Evolutionary conservation across 2,888 invertebrate genomes (phyloP).

Genomic region (Oscheius onirici): DNA sequence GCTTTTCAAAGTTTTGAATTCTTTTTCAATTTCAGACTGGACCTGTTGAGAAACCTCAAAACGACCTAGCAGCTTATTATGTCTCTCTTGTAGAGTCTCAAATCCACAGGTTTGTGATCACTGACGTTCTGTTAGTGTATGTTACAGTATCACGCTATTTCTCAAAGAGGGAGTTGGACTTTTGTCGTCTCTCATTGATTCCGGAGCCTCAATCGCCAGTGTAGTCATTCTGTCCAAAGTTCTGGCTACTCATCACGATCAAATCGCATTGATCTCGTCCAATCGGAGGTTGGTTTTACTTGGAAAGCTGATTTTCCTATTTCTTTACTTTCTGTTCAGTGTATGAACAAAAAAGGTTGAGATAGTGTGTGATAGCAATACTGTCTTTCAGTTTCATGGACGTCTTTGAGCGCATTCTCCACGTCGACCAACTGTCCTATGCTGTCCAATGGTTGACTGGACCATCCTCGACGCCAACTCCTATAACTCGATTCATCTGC

Average conservation of each 20-base stretch:
- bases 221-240: slow-evolving; percentile 42
- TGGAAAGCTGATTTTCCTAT: no score
- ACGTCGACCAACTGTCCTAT: slow-evolving; percentile 65
- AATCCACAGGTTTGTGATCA: slow-evolving; percentile 53
- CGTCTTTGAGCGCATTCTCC: slow-evolving; percentile 61
- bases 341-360: no score
- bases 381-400: slow-evolving; percentile 57
- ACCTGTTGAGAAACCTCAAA: slow-evolving; percentile 32
- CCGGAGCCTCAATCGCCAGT: slow-evolving; percentile 51
- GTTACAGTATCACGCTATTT: slow-evolving; percentile 36
- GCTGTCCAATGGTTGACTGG: slow-evolving; percentile 65
- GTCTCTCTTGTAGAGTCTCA: slow-evolving; percentile 60
- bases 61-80: slow-evolving; percentile 66
- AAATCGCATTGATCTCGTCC: slow-evolving; percentile 36
- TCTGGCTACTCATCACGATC: slow-evolving; percentile 39
- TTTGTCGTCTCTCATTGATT: slow-evolving; percentile 44
- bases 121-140: no score
- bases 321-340: no score
- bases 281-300: slow-evolving; percentile 40
- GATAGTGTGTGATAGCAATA: no score
- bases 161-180: slow-evolving; percentile 46
- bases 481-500: slow-evolving; percentile 59
- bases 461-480: slow-evolving; percentile 63
- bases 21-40: slow-evolving; percentile 1
- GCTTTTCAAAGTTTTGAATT: not conserved